Conservation (phyloP, 2,113 vertebrate species). For the Catharus minimus region DNA sequence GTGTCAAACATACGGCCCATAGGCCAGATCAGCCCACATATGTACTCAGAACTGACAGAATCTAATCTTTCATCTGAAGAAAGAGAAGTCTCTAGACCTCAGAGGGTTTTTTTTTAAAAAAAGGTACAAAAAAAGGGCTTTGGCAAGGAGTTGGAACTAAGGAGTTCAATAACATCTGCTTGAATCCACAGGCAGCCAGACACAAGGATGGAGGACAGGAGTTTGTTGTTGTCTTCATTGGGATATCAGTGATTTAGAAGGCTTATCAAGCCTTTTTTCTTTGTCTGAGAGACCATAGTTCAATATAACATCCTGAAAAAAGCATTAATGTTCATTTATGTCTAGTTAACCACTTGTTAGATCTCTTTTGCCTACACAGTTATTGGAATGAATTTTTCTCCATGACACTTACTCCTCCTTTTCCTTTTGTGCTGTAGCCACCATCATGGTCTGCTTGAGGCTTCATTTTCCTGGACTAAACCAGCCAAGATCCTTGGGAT, state of each 20-base stretch:
- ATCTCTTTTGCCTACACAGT: not conserved
- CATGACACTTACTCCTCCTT: not conserved
- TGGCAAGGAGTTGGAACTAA: not conserved
- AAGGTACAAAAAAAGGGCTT: not conserved
- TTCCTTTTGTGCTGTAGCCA: not conserved
- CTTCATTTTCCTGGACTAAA: not conserved
- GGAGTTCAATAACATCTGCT: slow-evolving; percentile 45
- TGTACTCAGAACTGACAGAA: slow-evolving; percentile 68
- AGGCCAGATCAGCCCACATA: slow-evolving; percentile 70
- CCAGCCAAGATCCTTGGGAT: not conserved
- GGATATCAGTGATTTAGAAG: not conserved
- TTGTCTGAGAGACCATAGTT: not conserved
- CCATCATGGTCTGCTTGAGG: not conserved
- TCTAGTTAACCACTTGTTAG: not conserved
- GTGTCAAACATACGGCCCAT: slow-evolving; percentile 70
- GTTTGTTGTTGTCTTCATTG: not conserved
- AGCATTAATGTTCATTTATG: not conserved
- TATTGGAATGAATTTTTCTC: not conserved
- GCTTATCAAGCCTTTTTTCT: not conserved
- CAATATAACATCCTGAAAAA: not conserved
- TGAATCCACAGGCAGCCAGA: not conserved
- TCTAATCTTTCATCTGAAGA: slow-evolving; percentile 58
- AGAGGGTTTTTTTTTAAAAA: not conserved
- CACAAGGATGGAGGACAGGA: not conserved
- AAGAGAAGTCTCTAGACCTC: slow-evolving; percentile 53